Percentiles rank a stretch among this genome's conserved stretches.
Evolutionary conservation across 2,888 invertebrate genomes (phyloP).

Genomic region (Scrobipalpa costella): DNA sequence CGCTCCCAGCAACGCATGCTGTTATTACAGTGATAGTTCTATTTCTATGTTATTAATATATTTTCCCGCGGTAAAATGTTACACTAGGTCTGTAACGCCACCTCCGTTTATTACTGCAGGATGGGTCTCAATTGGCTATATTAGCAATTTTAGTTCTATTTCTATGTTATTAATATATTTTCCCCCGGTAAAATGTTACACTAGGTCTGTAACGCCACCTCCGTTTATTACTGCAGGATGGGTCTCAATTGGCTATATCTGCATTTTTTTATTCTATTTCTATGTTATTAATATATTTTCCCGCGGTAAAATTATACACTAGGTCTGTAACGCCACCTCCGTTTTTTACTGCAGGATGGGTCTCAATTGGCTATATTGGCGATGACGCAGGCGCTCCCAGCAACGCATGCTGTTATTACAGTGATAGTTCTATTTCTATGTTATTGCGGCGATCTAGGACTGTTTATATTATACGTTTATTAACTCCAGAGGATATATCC

Average conservation of each 20-base stretch:
- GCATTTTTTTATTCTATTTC: conserved; percentile 37
- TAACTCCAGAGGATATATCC: no score
- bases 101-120: conserved; percentile 43
- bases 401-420: conserved; percentile 29
- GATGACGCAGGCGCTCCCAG: conserved; percentile 58
- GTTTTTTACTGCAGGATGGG: conserved; percentile 45
- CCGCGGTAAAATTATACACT: no score
- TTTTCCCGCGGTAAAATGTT: no score
- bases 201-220: neutral
- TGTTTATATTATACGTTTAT: neutral
- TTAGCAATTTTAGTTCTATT: conserved; percentile 40
- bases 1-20: conserved; percentile 50
- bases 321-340: neutral
- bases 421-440: conserved; percentile 16
- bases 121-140: conserved; percentile 69
- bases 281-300: conserved; percentile 8
- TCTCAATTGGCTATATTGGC: conserved; percentile 73
- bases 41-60: conserved; percentile 9
- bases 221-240: conserved; percentile 45
- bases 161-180: conserved; percentile 5
- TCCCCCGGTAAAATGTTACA: no score
- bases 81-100: neutral
- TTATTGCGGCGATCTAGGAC: neutral
- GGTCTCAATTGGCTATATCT: conserved; percentile 71
- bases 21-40: conserved; percentile 19